A percentile compares a stretch with the other conserved stretches of the same genome.
Conservation (phyloP, 2,888 invertebrate genomes). For the Hydropsyche betteni region DNA sequence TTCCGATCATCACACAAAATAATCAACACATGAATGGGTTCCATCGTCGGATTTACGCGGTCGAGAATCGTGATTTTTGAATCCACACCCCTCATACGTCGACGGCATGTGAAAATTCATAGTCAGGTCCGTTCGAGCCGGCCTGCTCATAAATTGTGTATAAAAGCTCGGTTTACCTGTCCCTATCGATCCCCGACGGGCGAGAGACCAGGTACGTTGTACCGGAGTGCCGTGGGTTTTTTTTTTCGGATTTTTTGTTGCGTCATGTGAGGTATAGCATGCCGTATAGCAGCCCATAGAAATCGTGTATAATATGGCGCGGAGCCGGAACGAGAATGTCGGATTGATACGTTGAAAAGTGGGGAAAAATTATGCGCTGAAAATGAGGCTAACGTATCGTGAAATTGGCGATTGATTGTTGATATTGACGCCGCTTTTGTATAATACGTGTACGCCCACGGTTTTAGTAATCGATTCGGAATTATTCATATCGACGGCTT, state of each 20-base stretch:
- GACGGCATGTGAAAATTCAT: constrained; percentile 28
- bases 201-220: constrained; percentile 16
- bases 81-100: not conserved
- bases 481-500: too few species aligned
- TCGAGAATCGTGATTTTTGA: too few species aligned
- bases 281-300: constrained; percentile 18
- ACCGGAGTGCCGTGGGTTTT: not conserved
- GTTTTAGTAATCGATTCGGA: too few species aligned
- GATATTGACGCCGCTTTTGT: too few species aligned
- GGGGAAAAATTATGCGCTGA: not conserved
- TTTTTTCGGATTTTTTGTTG: constrained; percentile 12
- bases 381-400: constrained; percentile 22
- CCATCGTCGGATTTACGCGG: too few species aligned
- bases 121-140: constrained; percentile 12
- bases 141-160: constrained; percentile 31
- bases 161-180: constrained; percentile 39
- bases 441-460: too few species aligned
- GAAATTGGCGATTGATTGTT: constrained; percentile 9
- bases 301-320: not conserved
- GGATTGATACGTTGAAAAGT: constrained; percentile 12
- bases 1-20: too few species aligned
- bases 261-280: constrained; percentile 27
- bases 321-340: constrained; percentile 8
- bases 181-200: constrained; percentile 34
- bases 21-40: too few species aligned